A percentile compares a stretch with the other conserved stretches of the same genome.
Evolutionary conservation across 2,797 vertebrate genomes (phyloP).

Genomic region (Spinus pinus): DNA sequence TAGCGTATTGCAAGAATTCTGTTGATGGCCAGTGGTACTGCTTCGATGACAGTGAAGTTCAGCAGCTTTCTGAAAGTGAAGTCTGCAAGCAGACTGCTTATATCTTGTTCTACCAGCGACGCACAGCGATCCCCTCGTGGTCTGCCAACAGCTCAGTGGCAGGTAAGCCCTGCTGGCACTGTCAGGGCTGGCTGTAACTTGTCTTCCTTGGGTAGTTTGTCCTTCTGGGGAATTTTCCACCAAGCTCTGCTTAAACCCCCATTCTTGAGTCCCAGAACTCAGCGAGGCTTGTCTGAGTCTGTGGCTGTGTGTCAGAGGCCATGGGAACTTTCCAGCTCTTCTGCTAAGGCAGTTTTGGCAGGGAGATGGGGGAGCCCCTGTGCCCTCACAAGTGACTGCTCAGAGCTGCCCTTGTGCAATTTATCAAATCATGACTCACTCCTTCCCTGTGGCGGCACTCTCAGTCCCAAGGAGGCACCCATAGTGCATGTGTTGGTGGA

Average conservation of each 20-base stretch:
- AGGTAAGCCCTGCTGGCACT: constrained; percentile 72
- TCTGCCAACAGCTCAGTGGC: constrained; percentile 98
- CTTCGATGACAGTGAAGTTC: constrained; percentile 97
- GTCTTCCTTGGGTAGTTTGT: neutral
- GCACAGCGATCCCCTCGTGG: constrained; percentile 94
- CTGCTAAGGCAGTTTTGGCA: neutral
- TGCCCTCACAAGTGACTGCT: neutral
- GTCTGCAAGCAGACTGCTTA: constrained; percentile 95
- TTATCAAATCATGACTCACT: accelerated
- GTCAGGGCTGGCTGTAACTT: neutral
- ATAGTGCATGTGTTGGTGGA: neutral
- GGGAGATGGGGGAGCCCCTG: neutral
- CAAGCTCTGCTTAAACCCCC: neutral
- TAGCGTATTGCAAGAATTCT: constrained; percentile 98
- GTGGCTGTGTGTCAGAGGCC: neutral
- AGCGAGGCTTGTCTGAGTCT: neutral
- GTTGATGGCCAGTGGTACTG: constrained; percentile 98
- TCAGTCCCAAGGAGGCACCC: neutral
- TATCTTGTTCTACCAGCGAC: constrained; percentile 96
- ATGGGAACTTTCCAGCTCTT: neutral
- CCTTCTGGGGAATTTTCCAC: neutral
- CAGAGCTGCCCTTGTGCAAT: neutral
- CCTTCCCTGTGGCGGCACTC: neutral
- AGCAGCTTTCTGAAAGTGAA: constrained; percentile 89
- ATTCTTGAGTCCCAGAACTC: neutral